Evolutionary conservation across 2,888 invertebrate species (phyloP), one percentile per base, ranked within the genome.

Genomic region (Priocnemis perturbator): DNA sequence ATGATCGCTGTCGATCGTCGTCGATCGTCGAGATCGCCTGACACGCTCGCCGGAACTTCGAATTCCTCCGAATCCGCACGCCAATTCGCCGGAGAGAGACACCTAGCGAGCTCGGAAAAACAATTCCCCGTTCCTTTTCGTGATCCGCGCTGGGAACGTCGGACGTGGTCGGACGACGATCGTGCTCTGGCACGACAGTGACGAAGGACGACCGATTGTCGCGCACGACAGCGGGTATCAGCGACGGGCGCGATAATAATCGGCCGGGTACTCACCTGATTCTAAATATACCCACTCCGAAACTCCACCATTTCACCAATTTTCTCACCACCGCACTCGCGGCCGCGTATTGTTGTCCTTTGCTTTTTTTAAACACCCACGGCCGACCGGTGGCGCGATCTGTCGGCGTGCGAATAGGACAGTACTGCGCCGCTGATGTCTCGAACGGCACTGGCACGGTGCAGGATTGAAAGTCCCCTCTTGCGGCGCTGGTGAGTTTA

Each of bases 271-370:
- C 85, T 85, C 81, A 85, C 86, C 79, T 83, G 72, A 75, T 73
- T 81, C 81, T 82, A 82, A 83, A 81, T 78, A 79, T 81, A 82
- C 73, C 78, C 80, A 63, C 78, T 71, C 81, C 77, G 82, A 81
- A 77, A 78, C 74, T 81, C 77, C 81, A 85, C 82, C 86, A 85
- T 83, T 78, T 83, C 83, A 81, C 85, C 76, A 73, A 81, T 79
- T 82, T 81, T n/a, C n/a, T n/a, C n/a, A n/a, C 79, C 78, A 76
- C 81, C 74, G 81, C 80, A 76, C 76, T 69, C 53, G 58, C 67
- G 58, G 60, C 64, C 80, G 64, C 76, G 78, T 82, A 83, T 82
- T 82, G 83, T 83, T 81, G 76, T 78, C 69, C 78, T 74, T 73
- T 70, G 74, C 77, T 78, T 83, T 81, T 78, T 81, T 77, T 71